These are phyloP conservation scores for Solea senegalensis DNA, from an alignment of 2,113 vertebrate species.

Conservation along the genomic window DNA sequence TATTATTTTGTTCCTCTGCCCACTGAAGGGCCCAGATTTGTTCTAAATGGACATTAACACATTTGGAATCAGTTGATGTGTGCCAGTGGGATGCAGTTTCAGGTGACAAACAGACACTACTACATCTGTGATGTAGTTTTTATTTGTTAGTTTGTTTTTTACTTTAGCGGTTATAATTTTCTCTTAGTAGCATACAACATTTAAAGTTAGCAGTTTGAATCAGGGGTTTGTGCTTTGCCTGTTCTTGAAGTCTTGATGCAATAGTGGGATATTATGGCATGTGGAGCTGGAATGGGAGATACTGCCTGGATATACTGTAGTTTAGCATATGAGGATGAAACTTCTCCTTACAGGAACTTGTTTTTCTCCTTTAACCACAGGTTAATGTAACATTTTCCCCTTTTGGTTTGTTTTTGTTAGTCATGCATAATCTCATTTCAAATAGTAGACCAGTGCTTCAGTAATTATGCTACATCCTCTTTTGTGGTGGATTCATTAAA, in stretches of 20 bases:
- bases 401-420: conserved; percentile 15
- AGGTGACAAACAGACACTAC: conserved; percentile 6
- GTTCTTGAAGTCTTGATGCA: conserved; percentile 40
- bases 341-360: conserved; percentile 45
- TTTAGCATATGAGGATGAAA: conserved; percentile 35
- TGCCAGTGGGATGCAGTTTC: not conserved
- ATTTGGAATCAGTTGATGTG: not conserved
- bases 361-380: conserved; percentile 18
- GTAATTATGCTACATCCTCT: conserved; percentile 34
- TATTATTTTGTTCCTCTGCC: not conserved
- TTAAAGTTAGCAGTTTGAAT: not conserved
- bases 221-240: conserved; percentile 12
- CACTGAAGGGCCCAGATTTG: not conserved
- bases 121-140: conserved; percentile 14
- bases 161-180: conserved; percentile 17
- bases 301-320: conserved; percentile 34
- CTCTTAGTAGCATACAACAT: not conserved
- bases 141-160: not conserved
- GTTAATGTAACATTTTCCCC: conserved; percentile 4
- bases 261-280: conserved; percentile 16
- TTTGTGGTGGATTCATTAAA: conserved; percentile 47
- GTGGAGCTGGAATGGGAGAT: conserved; percentile 14
- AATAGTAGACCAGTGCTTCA: conserved; percentile 50
- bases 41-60: not conserved
- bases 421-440: conserved; percentile 32